phyloP scores from a whole-genome alignment of 2,797 vertebrate species.

The Tarsius wallacei region DNA sequence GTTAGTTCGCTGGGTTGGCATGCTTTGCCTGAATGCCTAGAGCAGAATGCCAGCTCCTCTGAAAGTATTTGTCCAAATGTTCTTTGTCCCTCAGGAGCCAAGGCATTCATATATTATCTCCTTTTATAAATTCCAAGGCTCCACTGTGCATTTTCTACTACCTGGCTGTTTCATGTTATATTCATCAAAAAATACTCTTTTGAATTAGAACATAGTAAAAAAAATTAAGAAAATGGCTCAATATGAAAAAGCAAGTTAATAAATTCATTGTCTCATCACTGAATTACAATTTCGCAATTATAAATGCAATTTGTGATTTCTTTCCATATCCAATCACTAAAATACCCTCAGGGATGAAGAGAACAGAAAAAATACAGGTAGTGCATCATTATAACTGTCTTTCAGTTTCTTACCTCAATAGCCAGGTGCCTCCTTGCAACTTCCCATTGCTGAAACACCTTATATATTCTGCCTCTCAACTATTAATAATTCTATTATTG shows the following conservation, averaged over 20 bases:
- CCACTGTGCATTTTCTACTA: neutral
- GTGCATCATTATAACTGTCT: neutral
- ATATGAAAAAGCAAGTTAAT: slow-evolving; percentile 34
- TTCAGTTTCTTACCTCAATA: neutral
- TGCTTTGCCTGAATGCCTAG: neutral
- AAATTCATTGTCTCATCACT: neutral
- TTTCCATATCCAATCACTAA: slow-evolving; percentile 41
- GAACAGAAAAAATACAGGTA: neutral
- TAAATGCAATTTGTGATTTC: slow-evolving; percentile 9
- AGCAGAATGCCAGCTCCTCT: neutral
- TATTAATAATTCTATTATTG: neutral
- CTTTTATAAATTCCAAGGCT: slow-evolving; percentile 27
- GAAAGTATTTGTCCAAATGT: neutral
- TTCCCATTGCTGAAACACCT: neutral
- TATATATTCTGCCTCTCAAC: neutral
- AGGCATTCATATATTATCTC: neutral
- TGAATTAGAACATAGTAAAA: slow-evolving; percentile 50
- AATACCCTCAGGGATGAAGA: neutral
- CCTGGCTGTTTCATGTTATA: slow-evolving; percentile 25
- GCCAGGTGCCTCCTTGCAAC: neutral
- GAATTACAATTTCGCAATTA: slow-evolving; percentile 59
- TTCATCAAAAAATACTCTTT: slow-evolving; percentile 9
- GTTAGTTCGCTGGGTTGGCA: neutral
- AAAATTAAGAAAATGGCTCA: slow-evolving; percentile 22
- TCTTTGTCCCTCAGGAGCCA: neutral